Base-by-base conservation (phyloP, 2,888 invertebrate species). In the Morpho achilles region DNA sequence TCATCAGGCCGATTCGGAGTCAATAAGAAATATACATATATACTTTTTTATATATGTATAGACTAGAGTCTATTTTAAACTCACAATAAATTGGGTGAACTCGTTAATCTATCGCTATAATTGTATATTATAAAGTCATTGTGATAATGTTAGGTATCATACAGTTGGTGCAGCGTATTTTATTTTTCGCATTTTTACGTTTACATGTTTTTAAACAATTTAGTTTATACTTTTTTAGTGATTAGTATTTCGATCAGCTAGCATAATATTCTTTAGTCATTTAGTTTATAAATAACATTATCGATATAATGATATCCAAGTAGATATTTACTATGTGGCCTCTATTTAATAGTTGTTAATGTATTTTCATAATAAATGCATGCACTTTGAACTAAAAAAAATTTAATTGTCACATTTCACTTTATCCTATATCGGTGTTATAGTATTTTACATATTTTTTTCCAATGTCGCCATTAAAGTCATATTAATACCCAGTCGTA, bases 91-190 rank as follows among this genome's bases (percentile, higher is more conserved):
- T 7, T 32, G 7, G 10, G 45, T 48, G 40, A 7, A 40, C 54
- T 54, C 42, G 54, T 48, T 54, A 54, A 42, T 48, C 23, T 23
- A 42, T 48, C 40, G 41, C 75, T 74, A 69, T 69, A 69, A 68
- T 67, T 72, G 69, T 70, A 70, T 73, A 73, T 73, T 72, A 74
- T 77, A 76, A 81, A 79, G 78, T 84, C 73, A 82, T 80, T 84
- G 87, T 89, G 87, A 88, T 88, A 88, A 82, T 70, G 75, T 79
- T 81, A 76, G 73, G 74, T 80, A 79, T 82, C 79, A 79, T 79
- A 75, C 77, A 78, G 77, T 76, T 78, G 78, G 77, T 79, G 82
- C 82, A 76, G 73, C 73, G 72, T 76, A 72, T 69, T 73, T 70
- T 62, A 53, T 62, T 40, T 45, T 53, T 9, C 53, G 47, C 49